Evolutionary conservation across 2,888 invertebrate genomes (phyloP), one percentile per base, ranked within the genome.

Genomic region (Pseudococcus viburni): DNA sequence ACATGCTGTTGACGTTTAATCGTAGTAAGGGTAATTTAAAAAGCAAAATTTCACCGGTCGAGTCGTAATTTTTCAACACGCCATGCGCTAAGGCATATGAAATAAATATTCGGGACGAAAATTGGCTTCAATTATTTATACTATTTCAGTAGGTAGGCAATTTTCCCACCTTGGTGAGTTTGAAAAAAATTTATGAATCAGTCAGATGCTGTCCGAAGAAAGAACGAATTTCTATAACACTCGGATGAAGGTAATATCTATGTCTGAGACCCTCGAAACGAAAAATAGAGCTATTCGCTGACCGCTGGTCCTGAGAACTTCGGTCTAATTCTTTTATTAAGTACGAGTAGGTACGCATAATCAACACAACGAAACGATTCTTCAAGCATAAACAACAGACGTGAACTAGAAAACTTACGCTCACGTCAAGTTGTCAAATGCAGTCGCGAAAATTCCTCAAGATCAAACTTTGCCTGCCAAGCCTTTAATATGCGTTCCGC

Each of bases 371-470:
- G 42, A 46, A 83, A 46, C 17, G 19, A 83, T 83, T 19, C 46
- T 17, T 42, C 80, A 11, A 39, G 46, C 33, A 46, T 83, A 46
- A 83, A 46, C 80, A 83, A 83, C 42, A 83, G 17, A 83, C 42
- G 46, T n/a, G 42, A 83, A 83, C 9, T 19, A 26, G 80, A 46
- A 83, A 83, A 83, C 19, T 83, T 83, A 83, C 46, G 4, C n/a
- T 77, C 39, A 83, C 80, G 42, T 46, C 42, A 83, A 12, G 42
- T 83, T 83, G 80, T 83, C 80, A 83, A 83, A 33, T 83, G n/a
- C 80, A 83, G 80, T 11, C 46, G 46, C 42, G 42, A 77, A 83
- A 83, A 83, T 83, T 83, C 46, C 19, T 83, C 22, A 83, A 83
- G 19, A 83, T 83, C 80, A 83, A 83, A 83, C 80, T 83, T 83